These are phyloP conservation scores for Sciurus niger DNA, from an alignment of 2,113 vertebrate genomes.

Conservation along the genomic window DNA sequence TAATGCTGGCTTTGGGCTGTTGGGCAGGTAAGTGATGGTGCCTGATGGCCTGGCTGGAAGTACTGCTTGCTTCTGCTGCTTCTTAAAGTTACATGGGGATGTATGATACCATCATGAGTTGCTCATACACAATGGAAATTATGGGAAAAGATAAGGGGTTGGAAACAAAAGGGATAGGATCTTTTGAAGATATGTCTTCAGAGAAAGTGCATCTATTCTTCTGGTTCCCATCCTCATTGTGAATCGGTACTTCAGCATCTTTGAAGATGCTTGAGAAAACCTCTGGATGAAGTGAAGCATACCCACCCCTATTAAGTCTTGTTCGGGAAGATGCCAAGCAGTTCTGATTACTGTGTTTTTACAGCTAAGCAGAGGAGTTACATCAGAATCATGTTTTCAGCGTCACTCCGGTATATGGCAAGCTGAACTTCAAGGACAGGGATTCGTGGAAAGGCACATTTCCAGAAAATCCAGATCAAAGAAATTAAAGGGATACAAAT, in stretches of 20 bases:
- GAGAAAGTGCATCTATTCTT: conserved; percentile 54
- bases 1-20: conserved; percentile 93
- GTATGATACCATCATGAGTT: conserved; percentile 86
- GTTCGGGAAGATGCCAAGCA: conserved; percentile 64
- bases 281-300: conserved; percentile 86
- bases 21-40: conserved; percentile 70
- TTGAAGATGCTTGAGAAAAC: conserved; percentile 79
- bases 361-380: background rate
- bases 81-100: conserved; percentile 85
- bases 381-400: conserved; percentile 55
- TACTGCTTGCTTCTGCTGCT: conserved; percentile 78
- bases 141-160: conserved; percentile 49
- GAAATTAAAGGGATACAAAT: no score
- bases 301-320: conserved; percentile 38
- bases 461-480: conserved; percentile 42
- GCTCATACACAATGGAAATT: conserved; percentile 3
- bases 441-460: background rate
- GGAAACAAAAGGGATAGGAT: conserved; percentile 24
- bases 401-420: background rate
- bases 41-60: conserved; percentile 57
- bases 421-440: background rate
- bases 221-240: conserved; percentile 21
- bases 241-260: conserved; percentile 79
- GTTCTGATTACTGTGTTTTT: conserved; percentile 67
- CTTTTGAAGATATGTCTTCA: conserved; percentile 10